Conservation (phyloP, 2,888 invertebrate genomes). For the Xylophagus ater region DNA sequence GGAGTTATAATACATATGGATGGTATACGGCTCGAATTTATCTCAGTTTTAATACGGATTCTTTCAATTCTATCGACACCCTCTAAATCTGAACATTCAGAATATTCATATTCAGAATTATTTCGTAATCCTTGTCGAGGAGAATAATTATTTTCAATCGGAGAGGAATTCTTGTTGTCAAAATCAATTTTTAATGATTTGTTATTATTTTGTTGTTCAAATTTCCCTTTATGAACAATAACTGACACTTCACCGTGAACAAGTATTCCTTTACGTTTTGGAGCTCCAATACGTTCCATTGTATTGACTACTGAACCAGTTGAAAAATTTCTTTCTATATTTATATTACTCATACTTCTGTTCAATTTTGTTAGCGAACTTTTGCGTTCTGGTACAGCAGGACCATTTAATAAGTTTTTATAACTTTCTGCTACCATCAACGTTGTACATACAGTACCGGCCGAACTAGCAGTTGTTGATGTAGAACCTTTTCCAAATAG, state of each 20-base stretch:
- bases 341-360: slow-evolving; percentile 43
- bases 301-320: slow-evolving; percentile 38
- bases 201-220: slow-evolving; percentile 9
- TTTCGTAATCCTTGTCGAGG: slow-evolving; percentile 57
- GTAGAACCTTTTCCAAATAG: slow-evolving; percentile 85
- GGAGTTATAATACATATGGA: slow-evolving; percentile 89
- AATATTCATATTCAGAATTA: slow-evolving; percentile 69
- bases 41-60: slow-evolving; percentile 74
- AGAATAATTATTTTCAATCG: slow-evolving; percentile 55
- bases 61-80: slow-evolving; percentile 80
- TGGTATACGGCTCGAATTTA: slow-evolving; percentile 78
- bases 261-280: slow-evolving; percentile 35
- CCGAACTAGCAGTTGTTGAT: slow-evolving; percentile 81
- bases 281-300: slow-evolving; percentile 38
- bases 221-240: slow-evolving; percentile 40
- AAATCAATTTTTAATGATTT: slow-evolving; percentile 11
- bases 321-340: slow-evolving; percentile 46
- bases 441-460: slow-evolving; percentile 80
- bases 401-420: slow-evolving; percentile 48
- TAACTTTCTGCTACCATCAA: slow-evolving; percentile 58
- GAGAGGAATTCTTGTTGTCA: slow-evolving; percentile 69
- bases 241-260: slow-evolving; percentile 47
- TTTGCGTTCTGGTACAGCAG: slow-evolving; percentile 72
- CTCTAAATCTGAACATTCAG: slow-evolving; percentile 77
- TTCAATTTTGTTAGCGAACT: slow-evolving; percentile 57